A percentile compares a stretch with the other conserved stretches of the same genome.
Evolutionary conservation across 2,888 invertebrate species (phyloP).

Genomic region (Drosophila multiciliata): DNA sequence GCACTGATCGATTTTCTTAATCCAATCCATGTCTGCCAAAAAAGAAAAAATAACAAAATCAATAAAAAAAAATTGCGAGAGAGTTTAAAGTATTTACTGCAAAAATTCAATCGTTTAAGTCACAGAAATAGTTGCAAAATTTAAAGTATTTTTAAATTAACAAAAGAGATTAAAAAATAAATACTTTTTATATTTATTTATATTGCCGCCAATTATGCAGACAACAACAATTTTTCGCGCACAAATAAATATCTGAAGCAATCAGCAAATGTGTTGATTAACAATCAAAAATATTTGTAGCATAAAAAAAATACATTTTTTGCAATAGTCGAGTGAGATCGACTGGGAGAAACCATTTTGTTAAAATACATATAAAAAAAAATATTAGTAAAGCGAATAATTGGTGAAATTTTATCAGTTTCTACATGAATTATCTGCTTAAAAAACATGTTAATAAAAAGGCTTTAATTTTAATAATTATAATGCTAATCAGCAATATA

Average conservation of each 20-base stretch:
- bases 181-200: background rate
- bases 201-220: background rate
- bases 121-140: background rate
- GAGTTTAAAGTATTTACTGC: slow-evolving; percentile 16
- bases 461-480: background rate
- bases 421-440: background rate
- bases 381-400: background rate
- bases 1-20: slow-evolving; percentile 90
- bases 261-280: slow-evolving; percentile 7
- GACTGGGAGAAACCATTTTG: background rate
- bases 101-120: slow-evolving; percentile 34
- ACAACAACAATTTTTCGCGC: background rate
- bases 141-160: slow-evolving; percentile 8
- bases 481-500: background rate
- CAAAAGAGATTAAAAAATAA: background rate
- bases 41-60: background rate
- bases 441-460: background rate
- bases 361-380: background rate
- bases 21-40: slow-evolving; percentile 91
- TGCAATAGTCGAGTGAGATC: background rate
- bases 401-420: background rate
- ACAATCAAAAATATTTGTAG: background rate
- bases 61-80: slow-evolving; percentile 20
- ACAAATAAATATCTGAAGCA: background rate
- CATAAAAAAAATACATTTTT: background rate